Evolutionary conservation across 37 sponge, comb jelly and placozoan genomes (phyloP).

Genomic region (Halisarca cf. caerulea): DNA sequence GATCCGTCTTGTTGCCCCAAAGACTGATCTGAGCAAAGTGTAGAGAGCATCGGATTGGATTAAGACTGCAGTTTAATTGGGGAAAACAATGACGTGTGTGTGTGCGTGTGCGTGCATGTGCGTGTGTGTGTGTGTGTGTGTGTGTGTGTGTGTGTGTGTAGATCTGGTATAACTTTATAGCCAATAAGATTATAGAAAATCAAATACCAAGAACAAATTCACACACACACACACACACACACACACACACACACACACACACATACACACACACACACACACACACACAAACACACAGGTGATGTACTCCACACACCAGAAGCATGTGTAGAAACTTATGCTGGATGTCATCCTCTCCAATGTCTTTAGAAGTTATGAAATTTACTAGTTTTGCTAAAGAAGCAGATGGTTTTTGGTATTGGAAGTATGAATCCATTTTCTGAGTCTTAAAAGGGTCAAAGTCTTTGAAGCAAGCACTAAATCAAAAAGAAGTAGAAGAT

Average conservation of each 20-base stretch:
- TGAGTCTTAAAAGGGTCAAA: slow-evolving; percentile 85
- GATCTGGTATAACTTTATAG: not conserved
- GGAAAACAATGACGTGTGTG: not conserved
- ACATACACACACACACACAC: slow-evolving; percentile 12
- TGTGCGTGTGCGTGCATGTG: not conserved
- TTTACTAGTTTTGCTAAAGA: not conserved
- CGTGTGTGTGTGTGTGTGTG: not conserved
- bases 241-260: slow-evolving; percentile 35
- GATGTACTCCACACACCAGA: slow-evolving; percentile 43
- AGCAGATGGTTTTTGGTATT: not conserved
- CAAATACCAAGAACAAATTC: too few species aligned
- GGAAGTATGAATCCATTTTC: slow-evolving; percentile 63
- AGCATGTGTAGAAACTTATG: slow-evolving; percentile 64
- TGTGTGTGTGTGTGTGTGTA: not conserved
- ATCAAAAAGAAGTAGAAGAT: not conserved
- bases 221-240: slow-evolving; percentile 31
- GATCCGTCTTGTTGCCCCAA: slow-evolving; percentile 98
- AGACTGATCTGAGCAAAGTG: slow-evolving; percentile 70
- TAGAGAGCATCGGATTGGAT: too few species aligned
- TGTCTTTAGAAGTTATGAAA: not conserved
- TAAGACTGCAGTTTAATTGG: not conserved
- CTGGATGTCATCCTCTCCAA: not conserved
- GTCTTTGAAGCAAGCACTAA: slow-evolving; percentile 54
- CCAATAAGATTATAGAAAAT: too few species aligned
- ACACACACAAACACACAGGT: not conserved